phyloP scores from a whole-genome alignment of 2,113 vertebrate genomes.

The Gobio gobio region DNA sequence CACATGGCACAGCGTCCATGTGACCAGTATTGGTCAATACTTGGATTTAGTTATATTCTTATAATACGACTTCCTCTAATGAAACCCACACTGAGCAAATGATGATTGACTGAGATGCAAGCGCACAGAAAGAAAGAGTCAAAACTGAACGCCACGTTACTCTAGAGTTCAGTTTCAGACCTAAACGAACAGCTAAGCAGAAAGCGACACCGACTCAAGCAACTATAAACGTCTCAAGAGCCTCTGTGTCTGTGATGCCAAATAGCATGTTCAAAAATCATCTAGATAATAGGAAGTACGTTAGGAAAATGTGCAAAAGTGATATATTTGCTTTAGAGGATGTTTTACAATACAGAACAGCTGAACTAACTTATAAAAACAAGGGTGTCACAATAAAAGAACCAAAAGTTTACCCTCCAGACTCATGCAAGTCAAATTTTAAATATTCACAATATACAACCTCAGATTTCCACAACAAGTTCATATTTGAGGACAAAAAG shows the following conservation, averaged over 20 bases:
- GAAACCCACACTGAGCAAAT: background rate
- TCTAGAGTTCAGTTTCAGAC: slow-evolving; percentile 49
- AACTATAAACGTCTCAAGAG: slow-evolving; percentile 19
- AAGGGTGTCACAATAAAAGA: background rate
- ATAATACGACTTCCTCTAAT: background rate
- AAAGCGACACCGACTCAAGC: slow-evolving; percentile 35
- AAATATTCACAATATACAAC: background rate
- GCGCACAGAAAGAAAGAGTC: slow-evolving; percentile 8
- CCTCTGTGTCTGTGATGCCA: background rate
- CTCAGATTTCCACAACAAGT: background rate
- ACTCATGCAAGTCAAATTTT: background rate
- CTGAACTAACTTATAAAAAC: background rate
- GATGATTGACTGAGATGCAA: background rate
- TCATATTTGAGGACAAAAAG: background rate
- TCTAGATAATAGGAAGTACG: background rate
- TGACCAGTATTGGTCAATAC: slow-evolving; percentile 3
- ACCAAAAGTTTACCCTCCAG: too few relatives aligned
- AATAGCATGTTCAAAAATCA: slow-evolving; percentile 11
- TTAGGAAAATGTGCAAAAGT: background rate
- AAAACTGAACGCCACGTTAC: slow-evolving; percentile 38
- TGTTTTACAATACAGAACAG: background rate
- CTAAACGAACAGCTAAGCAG: slow-evolving; percentile 46
- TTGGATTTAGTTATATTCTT: background rate
- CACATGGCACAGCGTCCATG: background rate
- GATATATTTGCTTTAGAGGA: background rate